Evolutionary conservation across 2,797 vertebrate genomes (phyloP).

Genomic region (Dipus sagitta): DNA sequence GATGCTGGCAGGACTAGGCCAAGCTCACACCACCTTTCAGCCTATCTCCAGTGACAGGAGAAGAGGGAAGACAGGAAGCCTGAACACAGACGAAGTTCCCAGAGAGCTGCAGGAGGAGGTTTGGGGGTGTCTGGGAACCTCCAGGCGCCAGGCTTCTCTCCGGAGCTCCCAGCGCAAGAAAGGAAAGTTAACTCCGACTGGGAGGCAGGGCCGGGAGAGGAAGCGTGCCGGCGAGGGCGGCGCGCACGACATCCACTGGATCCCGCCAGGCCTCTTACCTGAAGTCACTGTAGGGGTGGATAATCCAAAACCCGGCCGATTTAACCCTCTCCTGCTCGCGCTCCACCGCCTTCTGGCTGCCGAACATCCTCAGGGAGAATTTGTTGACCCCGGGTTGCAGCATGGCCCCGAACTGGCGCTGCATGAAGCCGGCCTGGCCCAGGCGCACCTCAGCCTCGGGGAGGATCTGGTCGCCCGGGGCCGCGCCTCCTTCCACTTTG

Average conservation of each 20-base stretch:
- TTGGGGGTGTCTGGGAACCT: constrained; percentile 50
- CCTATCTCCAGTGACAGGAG: not conserved
- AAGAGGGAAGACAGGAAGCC: not conserved
- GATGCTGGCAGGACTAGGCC: constrained; percentile 25
- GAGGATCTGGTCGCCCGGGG: constrained; percentile 94
- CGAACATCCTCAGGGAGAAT: constrained; percentile 99
- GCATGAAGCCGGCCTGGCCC: constrained; percentile 97
- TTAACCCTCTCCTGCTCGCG: constrained; percentile 98
- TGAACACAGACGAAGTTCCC: constrained; percentile 65
- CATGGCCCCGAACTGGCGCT: constrained; percentile 98
- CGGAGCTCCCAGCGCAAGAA: constrained; percentile 35
- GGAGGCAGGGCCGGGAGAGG: constrained; percentile 11
- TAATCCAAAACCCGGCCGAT: constrained; percentile 99
- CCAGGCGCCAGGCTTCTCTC: constrained; percentile 30
- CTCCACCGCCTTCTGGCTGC: constrained; percentile 99
- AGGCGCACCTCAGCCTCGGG: constrained; percentile 94
- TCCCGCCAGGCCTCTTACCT: constrained; percentile 90
- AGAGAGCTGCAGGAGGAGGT: not conserved
- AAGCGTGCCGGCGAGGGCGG: not conserved
- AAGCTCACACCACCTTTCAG: constrained; percentile 36
- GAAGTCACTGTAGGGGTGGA: constrained; percentile 99
- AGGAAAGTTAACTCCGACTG: constrained; percentile 80
- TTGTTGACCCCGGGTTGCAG: constrained; percentile 99
- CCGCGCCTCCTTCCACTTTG: constrained; percentile 94
- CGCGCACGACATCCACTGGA: not conserved